phyloP scores from a whole-genome alignment of 2,797 vertebrate genomes.

The Myotis planiceps region DNA sequence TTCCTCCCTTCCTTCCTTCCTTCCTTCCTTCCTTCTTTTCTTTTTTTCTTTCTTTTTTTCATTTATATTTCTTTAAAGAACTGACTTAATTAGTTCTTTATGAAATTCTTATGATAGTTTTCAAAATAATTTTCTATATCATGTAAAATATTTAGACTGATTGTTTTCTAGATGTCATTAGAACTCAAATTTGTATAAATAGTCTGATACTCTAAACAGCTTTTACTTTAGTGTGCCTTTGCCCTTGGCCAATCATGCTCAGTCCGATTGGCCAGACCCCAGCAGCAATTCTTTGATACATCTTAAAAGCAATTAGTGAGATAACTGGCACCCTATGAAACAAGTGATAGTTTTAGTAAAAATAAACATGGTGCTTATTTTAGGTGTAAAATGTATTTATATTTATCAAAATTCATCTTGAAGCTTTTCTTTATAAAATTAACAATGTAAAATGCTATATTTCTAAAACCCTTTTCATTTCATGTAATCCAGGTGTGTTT shows the following conservation, averaged over 20 bases:
- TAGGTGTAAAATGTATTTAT: background rate
- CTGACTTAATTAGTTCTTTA: background rate
- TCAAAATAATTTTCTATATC: background rate
- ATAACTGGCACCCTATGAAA: background rate
- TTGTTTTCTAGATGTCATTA: background rate
- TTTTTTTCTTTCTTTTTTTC: background rate
- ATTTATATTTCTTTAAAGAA: background rate
- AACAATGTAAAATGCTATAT: background rate
- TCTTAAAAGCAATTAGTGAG: background rate
- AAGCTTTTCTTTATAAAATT: constrained; percentile 2
- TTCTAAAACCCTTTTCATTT: constrained; percentile 36
- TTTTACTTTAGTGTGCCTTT: background rate
- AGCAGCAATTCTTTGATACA: background rate
- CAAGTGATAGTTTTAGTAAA: background rate
- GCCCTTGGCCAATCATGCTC: background rate
- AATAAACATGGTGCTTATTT: background rate
- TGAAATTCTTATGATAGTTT: background rate
- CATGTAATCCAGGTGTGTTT: constrained; percentile 92
- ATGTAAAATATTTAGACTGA: background rate
- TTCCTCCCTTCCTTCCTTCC: no score
- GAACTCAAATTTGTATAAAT: background rate
- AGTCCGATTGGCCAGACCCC: no score
- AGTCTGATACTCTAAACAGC: background rate
- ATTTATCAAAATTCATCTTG: background rate
- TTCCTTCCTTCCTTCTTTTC: no score